Base-by-base conservation (phyloP, 2,113 vertebrate species). In the Psilopogon haemacephalus region DNA sequence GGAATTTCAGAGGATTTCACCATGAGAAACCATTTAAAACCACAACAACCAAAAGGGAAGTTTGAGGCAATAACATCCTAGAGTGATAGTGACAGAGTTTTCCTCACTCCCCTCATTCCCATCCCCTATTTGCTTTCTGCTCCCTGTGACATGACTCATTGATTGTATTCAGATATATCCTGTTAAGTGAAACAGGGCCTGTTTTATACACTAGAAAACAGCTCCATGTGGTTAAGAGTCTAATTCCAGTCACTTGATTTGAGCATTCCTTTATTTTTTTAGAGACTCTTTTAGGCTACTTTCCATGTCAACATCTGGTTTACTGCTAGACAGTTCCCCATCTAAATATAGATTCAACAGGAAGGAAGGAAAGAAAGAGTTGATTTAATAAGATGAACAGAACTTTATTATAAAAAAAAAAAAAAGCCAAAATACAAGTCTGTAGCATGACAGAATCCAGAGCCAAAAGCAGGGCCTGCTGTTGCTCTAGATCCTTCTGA, bases 291-390 rank as follows among this genome's bases (percentile, higher is more conserved):
- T 81, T n/a, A 94, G 68, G 70, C 93, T 93, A 73, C 67, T 88
- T 94, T 96, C 93, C 81, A 86, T 58, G 62, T 92, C 85, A 94
- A 88, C 87, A 96, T 94, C 94, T 93, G 90, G 84, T 90, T 95
- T 90, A 91, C 85, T 84, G 71, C 79, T 90, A 84, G 38, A 84
- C 23, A 92, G 70, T 46, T 94, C 68, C 54, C 67, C 68, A 87
- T 77, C 84, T 91, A 94, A 97, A 95, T 65, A 95, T 83, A 96
- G 88, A 73, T 62, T 75, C 24, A 78, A 75, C 84, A 92, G 92
- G 76, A 95, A 95, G 91, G 86, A 85, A 88, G 68, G 48, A 85
- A 90, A 9, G 80, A 95, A 72, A 42, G 59, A 90, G 68, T 20
- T 96, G 62, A 82, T 93, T 91, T 91, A n/a, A 4, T 77, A 86